These are phyloP conservation scores for Falco columbarius DNA, from an alignment of 2,797 vertebrate species.

Conservation along the genomic window DNA sequence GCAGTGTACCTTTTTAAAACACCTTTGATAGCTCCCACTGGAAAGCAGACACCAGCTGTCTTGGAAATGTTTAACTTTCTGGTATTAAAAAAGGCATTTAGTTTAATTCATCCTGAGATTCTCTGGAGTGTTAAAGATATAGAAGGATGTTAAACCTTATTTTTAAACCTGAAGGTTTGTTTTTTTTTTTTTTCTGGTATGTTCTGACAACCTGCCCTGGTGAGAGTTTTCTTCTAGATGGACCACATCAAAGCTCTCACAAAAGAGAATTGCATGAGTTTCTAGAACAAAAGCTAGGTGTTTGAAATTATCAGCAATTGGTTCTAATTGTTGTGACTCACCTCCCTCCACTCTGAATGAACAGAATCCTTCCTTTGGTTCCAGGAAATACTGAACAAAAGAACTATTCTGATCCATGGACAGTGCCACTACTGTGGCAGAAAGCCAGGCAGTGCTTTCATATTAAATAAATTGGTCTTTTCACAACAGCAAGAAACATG, in stretches of 20 bases:
- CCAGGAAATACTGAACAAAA: slow-evolving; percentile 54
- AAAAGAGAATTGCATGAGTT: neutral
- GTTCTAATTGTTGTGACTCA: neutral
- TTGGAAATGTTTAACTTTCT: neutral
- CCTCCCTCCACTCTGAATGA: neutral
- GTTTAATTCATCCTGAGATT: neutral
- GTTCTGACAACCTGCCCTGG: neutral
- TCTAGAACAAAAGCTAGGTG: neutral
- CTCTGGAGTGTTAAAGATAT: neutral
- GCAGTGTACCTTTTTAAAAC: neutral
- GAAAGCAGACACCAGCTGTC: neutral
- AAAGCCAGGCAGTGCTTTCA: slow-evolving; percentile 14
- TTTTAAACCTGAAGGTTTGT: neutral
- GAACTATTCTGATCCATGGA: slow-evolving; percentile 24
- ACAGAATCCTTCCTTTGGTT: slow-evolving; percentile 10
- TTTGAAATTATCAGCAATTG: neutral
- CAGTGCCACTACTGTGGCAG: neutral
- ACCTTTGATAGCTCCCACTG: neutral
- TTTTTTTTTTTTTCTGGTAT: neutral
- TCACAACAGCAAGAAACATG: neutral
- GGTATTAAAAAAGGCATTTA: neutral
- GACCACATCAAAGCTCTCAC: neutral
- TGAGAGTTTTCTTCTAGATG: neutral
- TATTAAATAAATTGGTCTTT: slow-evolving; percentile 19
- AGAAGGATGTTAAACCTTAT: neutral